Evolutionary conservation across 1,140 invertebrate genomes (phyloP).

Genomic region (Drosophila pallidifrons): DNA sequence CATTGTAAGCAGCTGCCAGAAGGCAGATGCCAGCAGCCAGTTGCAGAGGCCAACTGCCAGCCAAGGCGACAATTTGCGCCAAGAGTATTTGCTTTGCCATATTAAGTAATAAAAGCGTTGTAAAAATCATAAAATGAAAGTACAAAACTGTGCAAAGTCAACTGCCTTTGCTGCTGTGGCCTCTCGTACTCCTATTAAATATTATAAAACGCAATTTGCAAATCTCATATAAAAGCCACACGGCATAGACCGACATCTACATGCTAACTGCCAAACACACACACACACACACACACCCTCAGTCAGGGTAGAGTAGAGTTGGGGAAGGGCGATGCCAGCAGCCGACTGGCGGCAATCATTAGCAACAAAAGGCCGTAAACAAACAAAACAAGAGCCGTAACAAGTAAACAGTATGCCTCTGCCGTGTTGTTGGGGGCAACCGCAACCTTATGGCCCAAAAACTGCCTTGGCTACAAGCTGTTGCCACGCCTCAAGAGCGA

Average conservation of each 20-base stretch:
- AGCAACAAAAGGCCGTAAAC: slow-evolving; percentile 63
- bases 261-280: slow-evolving; percentile 39
- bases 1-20: slow-evolving; percentile 39
- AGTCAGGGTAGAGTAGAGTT: neutral
- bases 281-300: slow-evolving; percentile 24
- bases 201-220: slow-evolving; percentile 78
- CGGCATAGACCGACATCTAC: slow-evolving; percentile 47
- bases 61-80: slow-evolving; percentile 59
- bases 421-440: slow-evolving; percentile 43
- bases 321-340: slow-evolving; percentile 2
- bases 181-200: slow-evolving; percentile 59
- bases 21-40: neutral
- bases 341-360: slow-evolving; percentile 64
- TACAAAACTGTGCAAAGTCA: slow-evolving; percentile 45
- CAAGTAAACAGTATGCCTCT: slow-evolving; percentile 42
- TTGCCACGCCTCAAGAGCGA: slow-evolving; percentile 21
- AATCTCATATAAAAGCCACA: slow-evolving; percentile 75
- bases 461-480: slow-evolving; percentile 51
- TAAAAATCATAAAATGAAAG: slow-evolving; percentile 71
- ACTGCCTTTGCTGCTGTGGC: slow-evolving; percentile 17
- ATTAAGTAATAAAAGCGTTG: slow-evolving; percentile 76
- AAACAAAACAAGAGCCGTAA: slow-evolving; percentile 50
- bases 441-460: slow-evolving; percentile 47
- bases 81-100: slow-evolving; percentile 55
- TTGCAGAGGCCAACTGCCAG: slow-evolving; percentile 4